A percentile compares a stretch with the other conserved stretches of the same genome.
These are phyloP conservation scores for Phymastichus coffea DNA, from an alignment of 1,140 invertebrate species.

Conservation along the genomic window DNA sequence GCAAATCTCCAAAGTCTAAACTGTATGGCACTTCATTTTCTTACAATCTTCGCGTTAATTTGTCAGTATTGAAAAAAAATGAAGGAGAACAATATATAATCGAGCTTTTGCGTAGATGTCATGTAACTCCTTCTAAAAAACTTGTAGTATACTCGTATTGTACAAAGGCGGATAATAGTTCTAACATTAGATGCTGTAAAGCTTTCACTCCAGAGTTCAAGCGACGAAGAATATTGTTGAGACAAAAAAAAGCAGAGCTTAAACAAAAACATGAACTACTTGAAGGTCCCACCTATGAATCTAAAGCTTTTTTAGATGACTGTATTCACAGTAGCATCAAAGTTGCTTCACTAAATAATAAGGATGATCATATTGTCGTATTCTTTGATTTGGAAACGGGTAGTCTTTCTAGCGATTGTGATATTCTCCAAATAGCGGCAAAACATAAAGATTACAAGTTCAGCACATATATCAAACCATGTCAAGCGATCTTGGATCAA, in stretches of 20 bases:
- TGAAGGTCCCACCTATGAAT: constrained; percentile 21
- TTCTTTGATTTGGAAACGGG: constrained; percentile 26
- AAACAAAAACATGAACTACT: constrained; percentile 21
- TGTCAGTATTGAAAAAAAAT: constrained; percentile 22
- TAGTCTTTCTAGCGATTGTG: constrained; percentile 5
- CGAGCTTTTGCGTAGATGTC: background rate
- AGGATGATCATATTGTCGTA: constrained; percentile 3
- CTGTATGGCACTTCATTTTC: constrained; percentile 11
- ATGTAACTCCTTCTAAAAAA: constrained; percentile 5
- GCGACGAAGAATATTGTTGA: constrained; percentile 22
- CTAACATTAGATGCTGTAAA: constrained; percentile 15
- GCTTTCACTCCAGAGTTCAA: constrained; percentile 21
- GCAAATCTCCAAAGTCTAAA: constrained; percentile 18
- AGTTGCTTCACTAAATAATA: too few species aligned
- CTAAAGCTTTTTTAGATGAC: constrained; percentile 12
- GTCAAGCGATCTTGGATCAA: constrained; percentile 16
- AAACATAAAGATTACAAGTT: constrained; percentile 17
- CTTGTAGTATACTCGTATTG: constrained; percentile 13
- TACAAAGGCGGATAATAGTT: background rate
- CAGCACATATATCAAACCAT: constrained; percentile 21
- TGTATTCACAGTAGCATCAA: background rate
- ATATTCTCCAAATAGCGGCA: constrained; percentile 28
- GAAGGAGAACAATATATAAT: constrained; percentile 4
- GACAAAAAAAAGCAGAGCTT: constrained; percentile 18
- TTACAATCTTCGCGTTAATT: constrained; percentile 12